phyloP scores from a whole-genome alignment of 2,888 invertebrate genomes.

The Alloscopus bannaensis region DNA sequence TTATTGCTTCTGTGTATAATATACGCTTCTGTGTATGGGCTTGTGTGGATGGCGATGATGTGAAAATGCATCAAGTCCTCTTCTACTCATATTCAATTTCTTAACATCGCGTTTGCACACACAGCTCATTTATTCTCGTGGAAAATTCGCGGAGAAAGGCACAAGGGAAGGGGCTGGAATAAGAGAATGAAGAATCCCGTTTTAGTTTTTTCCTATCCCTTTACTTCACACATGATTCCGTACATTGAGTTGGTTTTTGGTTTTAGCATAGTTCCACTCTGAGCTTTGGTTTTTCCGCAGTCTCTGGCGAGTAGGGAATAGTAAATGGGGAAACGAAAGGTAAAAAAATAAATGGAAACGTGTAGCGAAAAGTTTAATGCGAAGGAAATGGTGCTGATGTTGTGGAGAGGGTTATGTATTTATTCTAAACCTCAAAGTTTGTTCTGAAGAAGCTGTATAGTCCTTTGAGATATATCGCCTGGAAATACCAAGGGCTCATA shows the following conservation, averaged over 20 bases:
- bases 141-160: slow-evolving; percentile 29
- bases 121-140: slow-evolving; percentile 40
- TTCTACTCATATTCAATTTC: background rate
- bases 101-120: slow-evolving; percentile 11
- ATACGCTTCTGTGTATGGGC: no score
- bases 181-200: no score
- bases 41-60: background rate
- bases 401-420: background rate
- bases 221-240: background rate
- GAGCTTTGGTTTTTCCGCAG: no score
- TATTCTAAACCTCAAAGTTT: no score
- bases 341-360: background rate
- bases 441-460: background rate
- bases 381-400: background rate
- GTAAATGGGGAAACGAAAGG: background rate
- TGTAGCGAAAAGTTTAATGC: slow-evolving; percentile 1
- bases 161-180: no score
- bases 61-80: slow-evolving; percentile 4
- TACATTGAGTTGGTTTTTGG: background rate
- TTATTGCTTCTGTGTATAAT: no score
- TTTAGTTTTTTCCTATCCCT: slow-evolving; percentile 6
- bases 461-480: slow-evolving; percentile 23
- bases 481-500: slow-evolving; percentile 61
- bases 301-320: background rate
- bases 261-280: no score